phyloP scores from a whole-genome alignment of 2,888 invertebrate species.

The Drosophila vallismaia region DNA sequence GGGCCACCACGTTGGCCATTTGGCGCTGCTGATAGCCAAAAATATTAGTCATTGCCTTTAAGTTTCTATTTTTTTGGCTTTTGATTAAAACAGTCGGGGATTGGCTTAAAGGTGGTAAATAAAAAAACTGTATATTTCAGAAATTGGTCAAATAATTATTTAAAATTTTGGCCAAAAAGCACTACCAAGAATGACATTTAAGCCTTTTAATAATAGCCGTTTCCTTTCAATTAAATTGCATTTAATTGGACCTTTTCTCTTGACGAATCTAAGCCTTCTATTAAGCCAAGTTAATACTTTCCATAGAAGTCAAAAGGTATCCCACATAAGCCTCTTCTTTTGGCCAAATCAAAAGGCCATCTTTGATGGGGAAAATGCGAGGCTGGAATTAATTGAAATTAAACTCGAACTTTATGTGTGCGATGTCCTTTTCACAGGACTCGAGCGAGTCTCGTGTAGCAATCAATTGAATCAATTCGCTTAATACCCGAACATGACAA shows the following conservation, averaged over 20 bases:
- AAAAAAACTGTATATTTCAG: too few species aligned
- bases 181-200: too few species aligned
- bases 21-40: conserved; percentile 70
- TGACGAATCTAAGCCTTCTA: background rate
- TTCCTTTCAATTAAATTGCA: background rate
- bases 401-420: conserved; percentile 20
- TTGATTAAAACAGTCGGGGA: conserved; percentile 55
- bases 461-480: conserved; percentile 39
- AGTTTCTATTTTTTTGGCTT: conserved; percentile 53
- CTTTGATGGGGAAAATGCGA: background rate
- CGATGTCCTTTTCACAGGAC: background rate
- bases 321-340: background rate
- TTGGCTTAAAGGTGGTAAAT: background rate
- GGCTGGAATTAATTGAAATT: conserved; percentile 5
- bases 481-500: conserved; percentile 40
- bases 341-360: background rate
- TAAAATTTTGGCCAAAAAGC: too few species aligned
- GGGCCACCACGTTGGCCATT: conserved; percentile 59
- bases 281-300: background rate
- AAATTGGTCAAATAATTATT: too few species aligned
- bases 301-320: background rate
- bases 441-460: too few species aligned
- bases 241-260: background rate
- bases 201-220: background rate
- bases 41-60: conserved; percentile 76